These are phyloP conservation scores for Nyctereutes procyonoides DNA, from an alignment of 2,113 vertebrate genomes.

Conservation along the genomic window DNA sequence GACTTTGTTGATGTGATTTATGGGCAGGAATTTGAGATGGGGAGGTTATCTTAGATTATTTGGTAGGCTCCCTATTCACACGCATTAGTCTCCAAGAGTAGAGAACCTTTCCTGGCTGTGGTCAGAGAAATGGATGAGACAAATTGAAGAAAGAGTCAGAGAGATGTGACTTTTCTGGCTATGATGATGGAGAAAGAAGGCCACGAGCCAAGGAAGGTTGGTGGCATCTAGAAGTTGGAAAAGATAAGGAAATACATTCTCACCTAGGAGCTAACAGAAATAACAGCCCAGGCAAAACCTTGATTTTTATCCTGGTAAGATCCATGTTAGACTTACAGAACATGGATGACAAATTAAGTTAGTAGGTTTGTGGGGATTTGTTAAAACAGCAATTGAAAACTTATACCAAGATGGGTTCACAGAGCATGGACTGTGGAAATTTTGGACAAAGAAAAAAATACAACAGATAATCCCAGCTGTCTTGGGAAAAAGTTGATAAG, in stretches of 20 bases:
- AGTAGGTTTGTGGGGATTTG: neutral
- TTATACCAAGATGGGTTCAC: neutral
- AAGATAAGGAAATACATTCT: neutral
- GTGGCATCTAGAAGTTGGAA: neutral
- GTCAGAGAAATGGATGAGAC: neutral
- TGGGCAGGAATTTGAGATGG: neutral
- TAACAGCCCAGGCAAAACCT: neutral
- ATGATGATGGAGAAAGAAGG: neutral
- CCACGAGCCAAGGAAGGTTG: neutral
- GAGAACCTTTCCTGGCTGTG: neutral
- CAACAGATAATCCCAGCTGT: neutral
- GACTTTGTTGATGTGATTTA: neutral
- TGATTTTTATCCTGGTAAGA: neutral
- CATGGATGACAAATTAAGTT: neutral
- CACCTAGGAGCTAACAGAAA: neutral
- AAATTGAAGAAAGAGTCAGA: neutral
- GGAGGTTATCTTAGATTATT: neutral
- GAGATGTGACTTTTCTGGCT: neutral
- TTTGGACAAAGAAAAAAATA: slow-evolving; percentile 32
- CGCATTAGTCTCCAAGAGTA: neutral
- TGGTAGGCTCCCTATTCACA: neutral
- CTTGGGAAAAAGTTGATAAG: slow-evolving; percentile 28
- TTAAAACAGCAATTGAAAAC: neutral
- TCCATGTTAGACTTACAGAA: neutral
- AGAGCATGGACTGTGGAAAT: neutral